A percentile compares a stretch with the other conserved stretches of the same genome.
phyloP scores from a whole-genome alignment of 2,113 vertebrate species.

The Climacteris rufus region DNA sequence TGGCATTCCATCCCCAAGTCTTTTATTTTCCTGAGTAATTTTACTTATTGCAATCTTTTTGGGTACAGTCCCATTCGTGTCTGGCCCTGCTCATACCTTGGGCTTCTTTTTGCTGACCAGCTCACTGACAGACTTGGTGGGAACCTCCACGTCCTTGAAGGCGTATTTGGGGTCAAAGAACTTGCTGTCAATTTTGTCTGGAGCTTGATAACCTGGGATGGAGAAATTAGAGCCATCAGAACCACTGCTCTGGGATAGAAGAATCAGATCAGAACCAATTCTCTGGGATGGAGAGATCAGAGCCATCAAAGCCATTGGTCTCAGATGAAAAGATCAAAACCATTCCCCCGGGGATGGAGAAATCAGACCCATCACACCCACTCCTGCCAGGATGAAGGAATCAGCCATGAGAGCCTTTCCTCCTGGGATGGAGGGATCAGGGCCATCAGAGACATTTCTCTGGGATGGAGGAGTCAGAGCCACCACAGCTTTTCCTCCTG shows the following conservation, averaged over 20 bases:
- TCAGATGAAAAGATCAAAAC: too few species aligned
- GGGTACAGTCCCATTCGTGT: accelerated
- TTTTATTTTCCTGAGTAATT: accelerated
- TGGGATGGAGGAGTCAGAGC: not conserved
- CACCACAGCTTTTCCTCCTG: not conserved
- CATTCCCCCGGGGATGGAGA: too few species aligned
- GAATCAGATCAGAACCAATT: too few species aligned
- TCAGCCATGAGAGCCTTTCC: too few species aligned
- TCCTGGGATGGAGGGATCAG: not conserved
- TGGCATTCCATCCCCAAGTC: accelerated
- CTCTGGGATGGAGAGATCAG: too few species aligned
- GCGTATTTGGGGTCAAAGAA: constrained; percentile 96
- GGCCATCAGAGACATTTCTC: too few species aligned
- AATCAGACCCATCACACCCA: too few species aligned
- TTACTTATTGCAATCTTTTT: accelerated
- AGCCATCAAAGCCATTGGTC: too few species aligned
- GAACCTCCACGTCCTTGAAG: constrained; percentile 94
- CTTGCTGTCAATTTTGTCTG: constrained; percentile 92
- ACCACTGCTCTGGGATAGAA: not conserved
- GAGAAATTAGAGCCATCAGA: accelerated
- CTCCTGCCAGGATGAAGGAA: too few species aligned
- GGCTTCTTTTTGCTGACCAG: constrained; percentile 88
- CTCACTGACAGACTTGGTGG: constrained; percentile 88
- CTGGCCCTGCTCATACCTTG: constrained; percentile 71
- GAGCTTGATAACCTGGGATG: constrained; percentile 85